A percentile compares a stretch with the other conserved stretches of the same genome.
phyloP scores from a whole-genome alignment of 2,113 vertebrate genomes.

The Hylia prasina region DNA sequence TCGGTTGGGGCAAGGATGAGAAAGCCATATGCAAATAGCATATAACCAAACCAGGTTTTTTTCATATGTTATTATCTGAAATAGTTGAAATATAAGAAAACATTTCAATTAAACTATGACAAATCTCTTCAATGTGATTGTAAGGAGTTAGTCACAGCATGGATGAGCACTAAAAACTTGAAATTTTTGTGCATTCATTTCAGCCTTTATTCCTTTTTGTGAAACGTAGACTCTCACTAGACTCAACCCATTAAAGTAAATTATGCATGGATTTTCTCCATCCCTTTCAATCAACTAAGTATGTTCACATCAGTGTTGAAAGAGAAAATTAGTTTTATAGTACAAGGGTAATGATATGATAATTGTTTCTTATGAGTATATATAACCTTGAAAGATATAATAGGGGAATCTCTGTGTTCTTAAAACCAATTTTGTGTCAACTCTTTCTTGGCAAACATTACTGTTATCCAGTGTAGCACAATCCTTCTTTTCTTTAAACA shows the following conservation, averaged over 20 bases:
- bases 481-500: background rate
- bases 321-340: slow-evolving; percentile 54
- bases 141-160: background rate
- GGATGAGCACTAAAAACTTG: background rate
- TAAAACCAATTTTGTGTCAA: slow-evolving; percentile 2
- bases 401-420: background rate
- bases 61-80: background rate
- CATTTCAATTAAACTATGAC: background rate
- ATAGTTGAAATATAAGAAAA: background rate
- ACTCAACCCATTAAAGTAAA: slow-evolving; percentile 35
- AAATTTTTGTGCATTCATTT: background rate
- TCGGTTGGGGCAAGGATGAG: fast-evolving
- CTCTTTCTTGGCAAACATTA: background rate
- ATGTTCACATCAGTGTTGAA: slow-evolving; percentile 40
- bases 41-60: background rate
- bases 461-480: background rate
- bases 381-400: slow-evolving; percentile 27
- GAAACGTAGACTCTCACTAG: background rate
- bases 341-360: slow-evolving; percentile 25
- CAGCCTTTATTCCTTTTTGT: background rate
- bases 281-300: slow-evolving; percentile 21
- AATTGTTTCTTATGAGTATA: slow-evolving; percentile 48
- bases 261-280: slow-evolving; percentile 16
- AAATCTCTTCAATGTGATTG: fast-evolving
- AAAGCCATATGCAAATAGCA: background rate